A percentile compares a stretch with the other conserved stretches of the same genome.
Conservation (phyloP, 2,113 vertebrate genomes). For the Mus spicilegus region DNA sequence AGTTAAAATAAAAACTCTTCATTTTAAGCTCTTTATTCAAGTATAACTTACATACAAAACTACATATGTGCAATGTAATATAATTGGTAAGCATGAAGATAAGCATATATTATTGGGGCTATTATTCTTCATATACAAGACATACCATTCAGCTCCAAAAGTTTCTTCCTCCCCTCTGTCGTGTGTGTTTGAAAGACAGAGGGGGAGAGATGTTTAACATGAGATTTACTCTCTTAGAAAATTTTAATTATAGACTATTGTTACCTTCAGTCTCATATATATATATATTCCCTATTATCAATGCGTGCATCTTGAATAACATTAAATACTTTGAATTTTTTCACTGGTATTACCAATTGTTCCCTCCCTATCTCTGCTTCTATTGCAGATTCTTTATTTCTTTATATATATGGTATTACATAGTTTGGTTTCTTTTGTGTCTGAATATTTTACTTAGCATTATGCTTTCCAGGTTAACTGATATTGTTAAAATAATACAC, state of each 20-base stretch:
- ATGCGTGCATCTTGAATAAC: neutral
- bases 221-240: neutral
- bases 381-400: neutral
- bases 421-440: neutral
- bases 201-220: neutral
- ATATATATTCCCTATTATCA: neutral
- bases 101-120: neutral
- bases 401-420: neutral
- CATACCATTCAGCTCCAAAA: neutral
- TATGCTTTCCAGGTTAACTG: neutral
- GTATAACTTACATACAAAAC: neutral
- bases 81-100: neutral
- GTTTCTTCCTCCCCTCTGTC: neutral
- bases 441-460: neutral
- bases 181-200: neutral
- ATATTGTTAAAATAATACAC: neutral
- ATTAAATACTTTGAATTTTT: neutral
- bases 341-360: neutral
- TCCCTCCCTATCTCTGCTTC: neutral
- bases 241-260: neutral
- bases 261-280: neutral
- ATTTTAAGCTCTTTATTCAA: neutral
- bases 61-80: neutral
- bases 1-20: conserved; percentile 26
- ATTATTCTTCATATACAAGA: neutral